Evolutionary conservation across 1,140 invertebrate species (phyloP).

Genomic region (Temnothorax curvispinosus): DNA sequence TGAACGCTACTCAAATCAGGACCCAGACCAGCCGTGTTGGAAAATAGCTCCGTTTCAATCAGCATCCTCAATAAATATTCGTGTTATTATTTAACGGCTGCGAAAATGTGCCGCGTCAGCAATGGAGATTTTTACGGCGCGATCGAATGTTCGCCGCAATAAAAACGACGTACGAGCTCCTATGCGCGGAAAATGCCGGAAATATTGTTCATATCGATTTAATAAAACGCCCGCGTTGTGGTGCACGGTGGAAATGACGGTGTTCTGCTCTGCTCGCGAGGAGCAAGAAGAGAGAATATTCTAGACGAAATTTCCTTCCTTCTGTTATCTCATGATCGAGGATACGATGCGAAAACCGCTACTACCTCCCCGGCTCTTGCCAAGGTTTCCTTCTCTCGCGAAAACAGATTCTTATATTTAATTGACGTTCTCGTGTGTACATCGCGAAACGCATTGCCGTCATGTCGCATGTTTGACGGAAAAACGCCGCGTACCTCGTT

Average conservation of each 20-base stretch:
- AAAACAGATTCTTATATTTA: conserved; percentile 30
- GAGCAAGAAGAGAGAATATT: conserved; percentile 10
- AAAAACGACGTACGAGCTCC: conserved; percentile 24
- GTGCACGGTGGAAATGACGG: background rate
- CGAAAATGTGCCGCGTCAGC: background rate
- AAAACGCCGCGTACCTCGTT: background rate
- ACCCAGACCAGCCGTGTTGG: background rate
- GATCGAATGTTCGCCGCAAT: conserved; percentile 15
- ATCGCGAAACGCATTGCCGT: background rate
- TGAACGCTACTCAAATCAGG: background rate
- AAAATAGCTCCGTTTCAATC: conserved; percentile 6
- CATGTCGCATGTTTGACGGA: background rate
- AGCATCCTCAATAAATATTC: conserved; percentile 19
- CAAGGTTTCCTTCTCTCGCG: background rate
- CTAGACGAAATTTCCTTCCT: conserved; percentile 11
- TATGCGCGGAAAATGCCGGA: conserved; percentile 11
- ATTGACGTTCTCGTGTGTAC: background rate
- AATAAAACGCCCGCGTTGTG: conserved; percentile 15
- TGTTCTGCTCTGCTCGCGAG: background rate
- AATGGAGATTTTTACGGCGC: conserved; percentile 21
- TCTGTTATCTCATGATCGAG: background rate
- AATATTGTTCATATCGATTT: conserved; percentile 60
- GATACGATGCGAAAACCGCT: background rate
- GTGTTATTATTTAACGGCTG: background rate
- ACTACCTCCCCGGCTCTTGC: background rate